Evolutionary conservation across 2,888 invertebrate genomes (phyloP), one percentile per base, ranked within the genome.

Genomic region (Epirrita christyi): DNA sequence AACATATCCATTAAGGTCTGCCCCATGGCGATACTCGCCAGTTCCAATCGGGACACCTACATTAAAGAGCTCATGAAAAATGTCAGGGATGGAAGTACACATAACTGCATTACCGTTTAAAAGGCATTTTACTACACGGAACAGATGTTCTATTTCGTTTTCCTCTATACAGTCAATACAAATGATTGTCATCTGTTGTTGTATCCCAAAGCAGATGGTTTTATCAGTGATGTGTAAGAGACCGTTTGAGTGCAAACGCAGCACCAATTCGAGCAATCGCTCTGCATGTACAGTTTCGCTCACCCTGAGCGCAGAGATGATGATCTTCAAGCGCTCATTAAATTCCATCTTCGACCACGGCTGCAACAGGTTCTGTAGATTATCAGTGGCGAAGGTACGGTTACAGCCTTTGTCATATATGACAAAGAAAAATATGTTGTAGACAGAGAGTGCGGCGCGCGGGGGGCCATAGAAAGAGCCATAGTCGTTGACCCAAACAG

Each of bases 401-500:
- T 1, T 7, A 5, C 8, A 32, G 8, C 6, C n/a, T n/a, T n/a
- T n/a, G n/a, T n/a, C n/a, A n/a, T n/a, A n/a, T 9, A 9, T 10
- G 9, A 2, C 10, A 0, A 0, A 6, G 0, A 2, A 9, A 1
- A 8, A 10, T 15, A 37, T 1, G n/a, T 38, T 29, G 13, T 7
- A 0, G 28, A 66, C 0, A 66, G 45, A 63, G 5, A 71, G 10
- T 0, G 64, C 60, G 0, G 73, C 41, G 27, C 61, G 55, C 0
- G 66, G 41, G 0, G 84, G 78, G 0, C 79, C 83, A 8, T 71
- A 64, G 50, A 86, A 80, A 8, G 64, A 64, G 1, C 72, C 80
- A 37, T 69, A 73, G 40, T 68, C 68, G 50, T 88, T 88, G 2
- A 86, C 67, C 86, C 86, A 86, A 4, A 83, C 66, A 1, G 79